phyloP scores from a whole-genome alignment of 1,140 invertebrate genomes.

The Whitmania pigra region DNA sequence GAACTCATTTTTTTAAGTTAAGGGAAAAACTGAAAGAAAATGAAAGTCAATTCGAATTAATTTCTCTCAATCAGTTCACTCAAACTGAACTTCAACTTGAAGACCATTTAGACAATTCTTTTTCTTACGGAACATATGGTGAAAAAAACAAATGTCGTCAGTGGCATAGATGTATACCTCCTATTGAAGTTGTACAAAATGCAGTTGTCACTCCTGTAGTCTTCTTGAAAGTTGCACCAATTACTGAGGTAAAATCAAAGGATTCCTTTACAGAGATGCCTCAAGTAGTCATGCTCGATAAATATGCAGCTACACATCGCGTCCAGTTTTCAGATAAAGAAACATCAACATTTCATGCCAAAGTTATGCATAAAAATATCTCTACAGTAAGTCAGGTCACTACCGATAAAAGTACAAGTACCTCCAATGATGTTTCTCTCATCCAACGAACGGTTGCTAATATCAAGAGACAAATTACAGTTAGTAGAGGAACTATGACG shows the following conservation, averaged over 20 bases:
- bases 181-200: neutral
- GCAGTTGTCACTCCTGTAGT: neutral
- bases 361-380: conserved; percentile 20
- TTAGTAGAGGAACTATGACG: conserved; percentile 15
- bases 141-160: neutral
- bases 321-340: conserved; percentile 18
- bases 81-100: neutral
- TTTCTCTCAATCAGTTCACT: neutral
- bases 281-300: neutral
- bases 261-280: conserved; percentile 13
- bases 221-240: neutral
- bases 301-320: conserved; percentile 10
- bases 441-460: conserved; percentile 11
- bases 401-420: conserved; percentile 21
- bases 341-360: conserved; percentile 17
- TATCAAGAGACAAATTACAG: neutral
- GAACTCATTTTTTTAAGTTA: neutral
- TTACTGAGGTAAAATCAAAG: neutral
- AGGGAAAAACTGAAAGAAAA: neutral
- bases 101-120: neutral
- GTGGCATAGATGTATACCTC: neutral
- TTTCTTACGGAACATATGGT: neutral
- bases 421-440: conserved; percentile 15
- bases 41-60: too few species aligned
- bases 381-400: conserved; percentile 19